Conservation (phyloP, 64 coral and sea anemone genomes). For the Pachyseris speciosa region DNA sequence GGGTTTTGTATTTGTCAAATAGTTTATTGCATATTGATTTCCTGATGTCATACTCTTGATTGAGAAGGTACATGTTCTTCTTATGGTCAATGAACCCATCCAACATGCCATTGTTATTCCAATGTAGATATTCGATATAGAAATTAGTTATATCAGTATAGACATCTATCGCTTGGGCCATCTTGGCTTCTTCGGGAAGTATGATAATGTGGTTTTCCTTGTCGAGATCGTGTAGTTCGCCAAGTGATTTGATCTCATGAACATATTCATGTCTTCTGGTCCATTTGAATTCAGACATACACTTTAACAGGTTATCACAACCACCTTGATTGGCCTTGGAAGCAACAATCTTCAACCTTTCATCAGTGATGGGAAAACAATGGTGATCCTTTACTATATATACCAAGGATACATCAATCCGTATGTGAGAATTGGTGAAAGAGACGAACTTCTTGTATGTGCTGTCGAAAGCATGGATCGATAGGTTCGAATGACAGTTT, state of each 20-base stretch:
- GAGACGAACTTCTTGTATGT: too few species aligned
- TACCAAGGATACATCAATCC: background rate
- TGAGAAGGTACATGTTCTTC: background rate
- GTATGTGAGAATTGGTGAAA: background rate
- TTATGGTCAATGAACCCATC: constrained; percentile 22
- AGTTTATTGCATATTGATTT: background rate
- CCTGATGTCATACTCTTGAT: background rate
- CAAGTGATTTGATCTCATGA: background rate
- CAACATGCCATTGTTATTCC: constrained; percentile 6
- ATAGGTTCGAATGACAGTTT: too few species aligned
- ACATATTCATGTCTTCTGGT: constrained; percentile 8
- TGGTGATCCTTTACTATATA: constrained; percentile 41
- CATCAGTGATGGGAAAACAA: constrained; percentile 1
- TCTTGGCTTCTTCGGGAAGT: too few species aligned
- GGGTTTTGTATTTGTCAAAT: background rate
- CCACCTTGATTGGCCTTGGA: constrained; percentile 30
- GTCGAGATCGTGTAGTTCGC: too few species aligned
- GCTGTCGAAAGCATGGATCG: too few species aligned
- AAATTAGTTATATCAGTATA: too few species aligned
- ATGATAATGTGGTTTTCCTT: too few species aligned
- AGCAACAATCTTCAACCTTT: background rate
- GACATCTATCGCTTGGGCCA: too few species aligned
- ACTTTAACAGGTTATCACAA: background rate
- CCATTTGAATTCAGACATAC: constrained; percentile 28
- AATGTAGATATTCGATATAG: constrained; percentile 5